These are phyloP conservation scores for Mythimna loreyi DNA, from an alignment of 2,888 invertebrate species.

Conservation along the genomic window DNA sequence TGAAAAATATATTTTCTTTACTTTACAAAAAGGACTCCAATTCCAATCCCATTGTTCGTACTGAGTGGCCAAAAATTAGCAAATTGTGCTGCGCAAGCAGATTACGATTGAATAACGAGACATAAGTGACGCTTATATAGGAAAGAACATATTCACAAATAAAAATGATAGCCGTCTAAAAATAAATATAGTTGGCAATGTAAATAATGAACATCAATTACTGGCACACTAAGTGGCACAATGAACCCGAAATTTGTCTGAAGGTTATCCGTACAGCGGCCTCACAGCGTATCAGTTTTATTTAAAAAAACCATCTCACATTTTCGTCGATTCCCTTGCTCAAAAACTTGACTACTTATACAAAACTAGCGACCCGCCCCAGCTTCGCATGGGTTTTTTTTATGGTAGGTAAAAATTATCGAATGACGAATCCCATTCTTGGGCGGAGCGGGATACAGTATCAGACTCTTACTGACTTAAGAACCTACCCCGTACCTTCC, in stretches of 20 bases:
- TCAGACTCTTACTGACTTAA: too few relatives aligned
- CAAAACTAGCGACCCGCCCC: too few relatives aligned
- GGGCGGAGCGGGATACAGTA: too few relatives aligned
- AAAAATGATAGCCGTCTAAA: conserved; percentile 5
- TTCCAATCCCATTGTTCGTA: conserved; percentile 8
- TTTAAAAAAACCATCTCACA: conserved; percentile 54
- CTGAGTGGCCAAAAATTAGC: background rate
- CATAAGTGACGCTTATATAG: background rate
- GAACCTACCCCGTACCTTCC: too few relatives aligned
- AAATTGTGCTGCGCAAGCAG: background rate
- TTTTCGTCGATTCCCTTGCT: background rate
- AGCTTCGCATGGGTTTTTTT: too few relatives aligned
- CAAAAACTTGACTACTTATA: background rate
- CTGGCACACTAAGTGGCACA: conserved; percentile 58
- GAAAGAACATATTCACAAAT: conserved; percentile 6
- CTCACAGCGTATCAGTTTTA: conserved; percentile 54
- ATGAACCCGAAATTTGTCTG: conserved; percentile 68
- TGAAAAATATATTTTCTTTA: too few relatives aligned
- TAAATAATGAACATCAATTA: conserved; percentile 55
- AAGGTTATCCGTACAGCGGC: conserved; percentile 66
- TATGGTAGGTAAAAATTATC: too few relatives aligned
- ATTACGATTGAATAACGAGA: background rate
- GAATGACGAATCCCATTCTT: too few relatives aligned
- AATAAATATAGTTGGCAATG: conserved; percentile 27
- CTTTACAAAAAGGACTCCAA: background rate